Evolutionary conservation across 2,888 invertebrate genomes (phyloP).

Genomic region (Leptogaster cylindrica): DNA sequence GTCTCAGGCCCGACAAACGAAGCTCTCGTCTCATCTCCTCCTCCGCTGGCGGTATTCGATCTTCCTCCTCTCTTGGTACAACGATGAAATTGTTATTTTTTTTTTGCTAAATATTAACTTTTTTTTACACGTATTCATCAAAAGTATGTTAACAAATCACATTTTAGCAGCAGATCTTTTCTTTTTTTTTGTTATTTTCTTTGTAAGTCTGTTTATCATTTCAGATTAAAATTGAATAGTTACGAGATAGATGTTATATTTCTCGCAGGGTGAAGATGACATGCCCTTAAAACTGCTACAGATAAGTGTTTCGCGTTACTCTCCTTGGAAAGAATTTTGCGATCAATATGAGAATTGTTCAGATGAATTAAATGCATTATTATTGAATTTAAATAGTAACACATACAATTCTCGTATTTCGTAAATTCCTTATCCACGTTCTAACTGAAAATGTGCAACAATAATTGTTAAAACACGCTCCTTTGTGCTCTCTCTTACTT

Average conservation of each 20-base stretch:
- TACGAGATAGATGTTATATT: conserved; percentile 7
- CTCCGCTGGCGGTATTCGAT: conserved; percentile 11
- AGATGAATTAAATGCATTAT: background rate
- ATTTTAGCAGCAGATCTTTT: conserved; percentile 28
- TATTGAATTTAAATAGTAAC: background rate
- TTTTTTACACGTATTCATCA: conserved; percentile 1
- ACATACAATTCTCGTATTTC: conserved; percentile 35
- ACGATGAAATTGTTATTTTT: conserved; percentile 14
- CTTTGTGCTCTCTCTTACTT: conserved; percentile 46
- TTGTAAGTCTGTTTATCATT: conserved; percentile 40
- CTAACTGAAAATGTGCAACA: conserved; percentile 12
- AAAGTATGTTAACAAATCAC: too few species aligned
- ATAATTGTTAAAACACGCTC: conserved; percentile 37
- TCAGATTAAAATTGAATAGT: conserved; percentile 32
- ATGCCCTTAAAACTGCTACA: background rate
- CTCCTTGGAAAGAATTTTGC: conserved; percentile 4
- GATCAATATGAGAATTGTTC: conserved; percentile 31
- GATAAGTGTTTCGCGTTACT: background rate
- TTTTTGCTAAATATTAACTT: conserved; percentile 22
- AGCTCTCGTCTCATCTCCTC: conserved; percentile 22
- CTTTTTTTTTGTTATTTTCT: conserved; percentile 29
- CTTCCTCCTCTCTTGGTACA: conserved; percentile 22
- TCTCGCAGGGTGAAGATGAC: conserved; percentile 16
- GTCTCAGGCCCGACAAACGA: conserved; percentile 10
- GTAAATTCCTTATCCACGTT: background rate